Evolutionary conservation across 2,888 invertebrate species (phyloP).

Genomic region (Brenthis ino): DNA sequence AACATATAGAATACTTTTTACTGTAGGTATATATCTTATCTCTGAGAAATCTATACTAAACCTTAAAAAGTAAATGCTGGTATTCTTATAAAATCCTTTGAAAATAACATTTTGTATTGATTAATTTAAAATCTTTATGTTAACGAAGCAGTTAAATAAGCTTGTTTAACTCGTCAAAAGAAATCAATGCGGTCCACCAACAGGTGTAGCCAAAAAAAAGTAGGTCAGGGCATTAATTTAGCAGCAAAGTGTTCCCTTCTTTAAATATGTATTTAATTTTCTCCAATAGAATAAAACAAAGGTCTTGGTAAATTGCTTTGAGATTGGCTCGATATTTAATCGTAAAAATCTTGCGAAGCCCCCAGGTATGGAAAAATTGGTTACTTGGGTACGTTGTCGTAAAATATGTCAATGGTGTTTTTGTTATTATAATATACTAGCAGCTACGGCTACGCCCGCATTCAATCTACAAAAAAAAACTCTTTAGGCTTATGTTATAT

Average conservation of each 20-base stretch:
- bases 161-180: not conserved
- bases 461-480: no score
- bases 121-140: no score
- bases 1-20: no score
- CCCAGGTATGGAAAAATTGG: constrained; percentile 14
- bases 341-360: constrained; percentile 11
- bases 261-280: constrained; percentile 52
- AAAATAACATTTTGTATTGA: not conserved
- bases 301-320: constrained; percentile 23
- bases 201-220: constrained; percentile 18
- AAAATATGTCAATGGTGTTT: constrained; percentile 21
- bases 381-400: constrained; percentile 13
- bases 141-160: no score
- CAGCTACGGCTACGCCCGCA: no score
- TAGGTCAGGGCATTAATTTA: constrained; percentile 23
- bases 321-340: constrained; percentile 28
- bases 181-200: constrained; percentile 13
- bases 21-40: no score
- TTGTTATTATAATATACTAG: constrained; percentile 9
- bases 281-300: constrained; percentile 42
- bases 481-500: no score
- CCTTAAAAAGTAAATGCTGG: no score
- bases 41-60: no score
- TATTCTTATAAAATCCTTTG: not conserved
- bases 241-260: constrained; percentile 28